Evolutionary conservation across 2,888 invertebrate genomes (phyloP).

Genomic region (Drosophila falleni): DNA sequence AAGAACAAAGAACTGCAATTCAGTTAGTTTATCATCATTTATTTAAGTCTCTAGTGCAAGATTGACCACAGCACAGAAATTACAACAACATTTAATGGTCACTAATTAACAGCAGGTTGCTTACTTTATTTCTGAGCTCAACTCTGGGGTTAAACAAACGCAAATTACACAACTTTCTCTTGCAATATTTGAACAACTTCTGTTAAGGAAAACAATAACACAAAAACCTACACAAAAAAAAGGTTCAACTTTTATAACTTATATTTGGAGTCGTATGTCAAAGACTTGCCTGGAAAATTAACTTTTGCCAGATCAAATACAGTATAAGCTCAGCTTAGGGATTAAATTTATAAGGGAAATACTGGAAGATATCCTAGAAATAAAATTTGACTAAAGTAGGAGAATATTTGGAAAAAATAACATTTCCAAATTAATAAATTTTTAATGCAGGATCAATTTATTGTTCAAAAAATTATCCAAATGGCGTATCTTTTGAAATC

Average conservation of each 20-base stretch:
- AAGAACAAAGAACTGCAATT: conserved; percentile 5
- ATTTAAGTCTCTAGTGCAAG: conserved; percentile 11
- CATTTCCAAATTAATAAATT: too few relatives aligned
- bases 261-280: conserved; percentile 35
- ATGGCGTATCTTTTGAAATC: too few relatives aligned
- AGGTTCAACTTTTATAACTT: conserved; percentile 21
- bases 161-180: conserved; percentile 34
- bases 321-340: not conserved
- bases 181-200: conserved; percentile 15
- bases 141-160: conserved; percentile 20
- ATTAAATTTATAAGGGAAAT: not conserved
- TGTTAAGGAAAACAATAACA: conserved; percentile 2
- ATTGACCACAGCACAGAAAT: conserved; percentile 31
- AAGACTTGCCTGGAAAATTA: conserved; percentile 35
- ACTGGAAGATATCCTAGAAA: not conserved
- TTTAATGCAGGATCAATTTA: too few relatives aligned
- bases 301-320: conserved; percentile 42
- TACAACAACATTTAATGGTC: conserved; percentile 14
- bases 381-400: too few relatives aligned
- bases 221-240: not conserved
- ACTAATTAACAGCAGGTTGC: conserved; percentile 34
- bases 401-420: too few relatives aligned
- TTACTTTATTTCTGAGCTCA: not conserved
- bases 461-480: too few relatives aligned
- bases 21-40: conserved; percentile 24